Evolutionary conservation across 2,113 vertebrate species (phyloP).

Genomic region (Sciurus niger): DNA sequence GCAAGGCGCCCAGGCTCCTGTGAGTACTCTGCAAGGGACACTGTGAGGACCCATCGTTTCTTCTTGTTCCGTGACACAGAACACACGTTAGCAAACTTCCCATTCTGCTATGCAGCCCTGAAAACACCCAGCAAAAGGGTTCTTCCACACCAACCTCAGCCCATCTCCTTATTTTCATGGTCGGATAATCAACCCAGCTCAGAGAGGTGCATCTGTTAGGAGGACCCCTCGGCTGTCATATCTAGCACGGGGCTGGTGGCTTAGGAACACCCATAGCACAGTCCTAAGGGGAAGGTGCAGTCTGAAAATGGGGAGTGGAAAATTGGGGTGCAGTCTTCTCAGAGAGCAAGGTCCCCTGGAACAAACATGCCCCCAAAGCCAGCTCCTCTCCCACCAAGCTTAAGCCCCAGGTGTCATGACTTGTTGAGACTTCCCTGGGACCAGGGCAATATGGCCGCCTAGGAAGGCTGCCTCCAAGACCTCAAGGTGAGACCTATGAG

Average conservation of each 20-base stretch:
- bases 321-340: neutral
- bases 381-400: neutral
- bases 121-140: neutral
- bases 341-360: neutral
- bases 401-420: neutral
- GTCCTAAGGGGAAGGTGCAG: neutral
- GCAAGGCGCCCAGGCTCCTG: neutral
- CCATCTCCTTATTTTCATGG: neutral
- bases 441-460: neutral
- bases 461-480: neutral
- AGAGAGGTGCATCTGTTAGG: neutral
- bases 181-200: neutral
- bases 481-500: neutral
- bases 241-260: fast-evolving
- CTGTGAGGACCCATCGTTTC: fast-evolving
- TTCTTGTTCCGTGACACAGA: neutral
- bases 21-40: too few species aligned
- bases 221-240: neutral
- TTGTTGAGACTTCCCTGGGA: neutral
- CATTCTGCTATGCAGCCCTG: neutral
- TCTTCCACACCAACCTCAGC: neutral
- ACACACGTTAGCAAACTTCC: fast-evolving
- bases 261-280: neutral
- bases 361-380: neutral
- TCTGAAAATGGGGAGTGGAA: neutral